These are phyloP conservation scores for Macrobrachium nipponense DNA, from an alignment of 1,140 invertebrate genomes.

Conservation along the genomic window DNA sequence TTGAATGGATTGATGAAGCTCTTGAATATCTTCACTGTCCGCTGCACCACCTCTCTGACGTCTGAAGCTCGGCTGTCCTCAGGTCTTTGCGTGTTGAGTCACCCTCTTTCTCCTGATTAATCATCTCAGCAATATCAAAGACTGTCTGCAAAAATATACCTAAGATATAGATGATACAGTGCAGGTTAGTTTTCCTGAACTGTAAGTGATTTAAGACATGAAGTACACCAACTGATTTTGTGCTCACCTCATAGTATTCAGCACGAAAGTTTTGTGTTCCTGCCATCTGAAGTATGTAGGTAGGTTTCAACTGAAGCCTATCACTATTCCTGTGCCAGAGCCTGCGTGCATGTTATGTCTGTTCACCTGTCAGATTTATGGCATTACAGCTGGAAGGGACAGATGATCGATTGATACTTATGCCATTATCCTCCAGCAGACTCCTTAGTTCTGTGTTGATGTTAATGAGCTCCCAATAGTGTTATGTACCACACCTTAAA, in stretches of 20 bases:
- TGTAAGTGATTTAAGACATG: background rate
- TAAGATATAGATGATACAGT: conserved; percentile 2
- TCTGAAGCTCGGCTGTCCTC: conserved; percentile 12
- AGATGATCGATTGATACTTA: conserved; percentile 13
- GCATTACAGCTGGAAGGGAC: conserved; percentile 13
- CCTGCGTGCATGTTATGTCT: conserved; percentile 19
- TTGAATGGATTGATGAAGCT: no score
- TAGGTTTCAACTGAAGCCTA: conserved; percentile 17
- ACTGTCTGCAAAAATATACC: conserved; percentile 22
- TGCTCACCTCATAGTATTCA: conserved; percentile 9
- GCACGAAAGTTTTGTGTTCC: background rate
- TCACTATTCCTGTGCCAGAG: conserved; percentile 19
- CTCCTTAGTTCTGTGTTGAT: no score
- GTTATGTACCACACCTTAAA: no score
- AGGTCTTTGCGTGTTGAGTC: conserved; percentile 14
- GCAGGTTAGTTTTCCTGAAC: conserved; percentile 4
- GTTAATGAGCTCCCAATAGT: no score
- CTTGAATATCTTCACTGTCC: no score
- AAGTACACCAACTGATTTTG: conserved; percentile 14
- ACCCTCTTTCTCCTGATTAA: conserved; percentile 16
- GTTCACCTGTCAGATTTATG: conserved; percentile 25
- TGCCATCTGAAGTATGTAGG: conserved; percentile 14
- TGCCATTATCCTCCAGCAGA: conserved; percentile 6
- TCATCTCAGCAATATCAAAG: no score
- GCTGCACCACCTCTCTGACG: conserved; percentile 21